Base-by-base conservation (phyloP, 2,113 vertebrate species). In the Anguilla japonica region DNA sequence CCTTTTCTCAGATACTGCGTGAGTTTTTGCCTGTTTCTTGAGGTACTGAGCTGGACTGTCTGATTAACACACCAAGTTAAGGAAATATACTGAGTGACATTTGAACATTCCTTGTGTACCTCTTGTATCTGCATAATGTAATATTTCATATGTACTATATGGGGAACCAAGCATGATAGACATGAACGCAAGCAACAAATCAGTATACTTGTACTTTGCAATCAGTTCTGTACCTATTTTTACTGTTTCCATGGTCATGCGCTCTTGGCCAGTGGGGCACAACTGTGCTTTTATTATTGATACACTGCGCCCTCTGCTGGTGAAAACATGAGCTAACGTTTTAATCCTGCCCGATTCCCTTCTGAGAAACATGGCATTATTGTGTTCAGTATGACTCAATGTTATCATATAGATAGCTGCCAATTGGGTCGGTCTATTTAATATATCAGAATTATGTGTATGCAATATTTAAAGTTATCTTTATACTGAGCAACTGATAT, bases 291-390 rank as follows among this genome's bases (percentile, higher is more conserved):
- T 39, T 41, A 63, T 41, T 41, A 34, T 82, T 81, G 79, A 86
- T 86, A 81, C 34, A 26, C 79, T 86, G 80, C 85, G 34, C 94
- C 91, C 93, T 91, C 94, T 95, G 84, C 87, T 93, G 94, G 92
- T 14, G 11, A 0, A 2, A 60, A 13, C 41, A 14, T 41, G 57
- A 67, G 34, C 41, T 14, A 26, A 81, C 56, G 81, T 40, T 16
- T 1, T 39, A 40, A 81, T 41, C 26, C 81, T 79, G 16, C 71
- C 43, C 4, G 53, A 26, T 39, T 63, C 46, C 16, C 53, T 82
- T 75, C 18, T 43, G 39, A 63, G 41, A n/a, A 50, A 50, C 13
- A 11, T 46, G 41, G 22, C 16, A 75, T 75, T 75, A 26, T 67
- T 20, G 26, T 22, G 50, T 11, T 11, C 50, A 53, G 50, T 53